Percentiles rank a stretch among this genome's conserved stretches.
Evolutionary conservation across 2,888 invertebrate genomes (phyloP).

Genomic region (Lasius fuliginosus): DNA sequence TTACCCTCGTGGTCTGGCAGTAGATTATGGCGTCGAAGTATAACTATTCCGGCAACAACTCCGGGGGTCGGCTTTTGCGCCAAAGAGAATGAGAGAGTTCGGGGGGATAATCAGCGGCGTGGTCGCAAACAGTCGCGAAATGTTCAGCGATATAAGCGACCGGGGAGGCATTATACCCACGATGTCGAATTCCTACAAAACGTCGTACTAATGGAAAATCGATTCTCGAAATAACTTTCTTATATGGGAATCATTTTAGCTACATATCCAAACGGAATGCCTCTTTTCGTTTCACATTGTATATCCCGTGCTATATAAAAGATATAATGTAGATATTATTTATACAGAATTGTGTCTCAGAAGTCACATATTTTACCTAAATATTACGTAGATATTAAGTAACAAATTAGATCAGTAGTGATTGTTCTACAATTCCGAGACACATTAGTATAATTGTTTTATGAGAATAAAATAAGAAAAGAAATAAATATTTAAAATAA

Average conservation of each 20-base stretch:
- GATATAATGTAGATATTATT: not conserved
- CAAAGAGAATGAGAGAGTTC: slow-evolving; percentile 43
- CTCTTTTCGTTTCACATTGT: not conserved
- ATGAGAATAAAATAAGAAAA: not conserved
- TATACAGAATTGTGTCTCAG: not conserved
- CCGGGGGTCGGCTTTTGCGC: slow-evolving; percentile 51
- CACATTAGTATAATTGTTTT: not conserved
- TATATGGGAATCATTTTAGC: slow-evolving; percentile 19
- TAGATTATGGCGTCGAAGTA: slow-evolving; percentile 70
- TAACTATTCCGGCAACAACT: slow-evolving; percentile 68
- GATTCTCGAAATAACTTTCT: slow-evolving; percentile 64
- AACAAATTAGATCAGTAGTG: not conserved
- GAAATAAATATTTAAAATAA: not conserved
- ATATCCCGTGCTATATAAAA: not conserved
- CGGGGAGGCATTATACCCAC: slow-evolving; percentile 32
- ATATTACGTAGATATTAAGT: not conserved
- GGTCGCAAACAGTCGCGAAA: slow-evolving; percentile 61
- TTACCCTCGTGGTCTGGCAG: slow-evolving; percentile 67
- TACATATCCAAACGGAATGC: not conserved
- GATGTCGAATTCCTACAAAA: slow-evolving; percentile 60
- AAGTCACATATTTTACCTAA: not conserved
- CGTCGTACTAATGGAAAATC: slow-evolving; percentile 64
- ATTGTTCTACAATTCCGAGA: not conserved
- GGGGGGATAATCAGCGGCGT: slow-evolving; percentile 63
- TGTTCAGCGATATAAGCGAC: slow-evolving; percentile 63